Evolutionary conservation across 1,140 invertebrate genomes (phyloP).

Genomic region (Amyelois transitella): DNA sequence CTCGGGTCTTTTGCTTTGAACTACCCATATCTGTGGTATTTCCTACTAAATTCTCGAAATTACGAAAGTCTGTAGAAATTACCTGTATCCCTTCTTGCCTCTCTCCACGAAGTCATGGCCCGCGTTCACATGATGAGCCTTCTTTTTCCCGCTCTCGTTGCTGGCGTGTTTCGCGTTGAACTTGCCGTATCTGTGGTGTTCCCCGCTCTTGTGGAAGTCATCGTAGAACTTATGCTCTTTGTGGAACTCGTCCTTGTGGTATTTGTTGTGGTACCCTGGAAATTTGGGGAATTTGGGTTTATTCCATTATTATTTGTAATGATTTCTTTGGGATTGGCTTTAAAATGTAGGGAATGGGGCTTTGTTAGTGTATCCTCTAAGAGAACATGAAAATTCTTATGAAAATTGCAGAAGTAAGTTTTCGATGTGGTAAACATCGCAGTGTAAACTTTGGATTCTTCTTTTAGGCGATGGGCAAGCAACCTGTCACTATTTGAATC

Average conservation of each 20-base stretch:
- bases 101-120: conserved; percentile 79
- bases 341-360: too few relatives aligned
- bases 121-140: conserved; percentile 81
- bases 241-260: conserved; percentile 86
- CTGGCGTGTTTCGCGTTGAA: conserved; percentile 80
- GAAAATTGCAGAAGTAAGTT: too few relatives aligned
- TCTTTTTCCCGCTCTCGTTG: conserved; percentile 83
- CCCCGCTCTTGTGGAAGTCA: conserved; percentile 83
- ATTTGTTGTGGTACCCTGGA: conserved; percentile 85
- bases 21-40: conserved; percentile 83
- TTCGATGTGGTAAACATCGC: too few relatives aligned
- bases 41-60: conserved; percentile 80
- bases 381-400: too few relatives aligned
- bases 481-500: too few relatives aligned
- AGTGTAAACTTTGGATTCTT: too few relatives aligned
- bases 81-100: conserved; percentile 79
- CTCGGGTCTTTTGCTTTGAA: conserved; percentile 80
- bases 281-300: background rate
- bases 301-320: background rate
- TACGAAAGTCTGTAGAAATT: conserved; percentile 77
- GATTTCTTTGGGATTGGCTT: too few relatives aligned
- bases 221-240: conserved; percentile 89
- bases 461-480: too few relatives aligned
- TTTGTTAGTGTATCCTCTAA: too few relatives aligned
- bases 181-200: conserved; percentile 83